Conservation (phyloP, 2,797 vertebrate species). For the Sebastes taczanowskii region DNA sequence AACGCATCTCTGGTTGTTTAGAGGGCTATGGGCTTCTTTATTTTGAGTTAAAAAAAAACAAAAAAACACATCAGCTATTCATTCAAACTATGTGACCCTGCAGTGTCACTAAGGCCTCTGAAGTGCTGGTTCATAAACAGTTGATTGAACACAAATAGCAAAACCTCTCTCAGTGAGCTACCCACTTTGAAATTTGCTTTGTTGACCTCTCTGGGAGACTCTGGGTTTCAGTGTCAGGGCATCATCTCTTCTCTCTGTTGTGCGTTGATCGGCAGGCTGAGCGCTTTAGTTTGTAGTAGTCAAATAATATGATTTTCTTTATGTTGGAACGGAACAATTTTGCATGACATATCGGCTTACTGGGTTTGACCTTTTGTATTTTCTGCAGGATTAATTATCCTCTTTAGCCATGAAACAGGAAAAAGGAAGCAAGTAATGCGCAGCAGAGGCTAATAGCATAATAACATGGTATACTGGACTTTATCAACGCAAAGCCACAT, state of each 20-base stretch:
- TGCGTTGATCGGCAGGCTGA: not conserved
- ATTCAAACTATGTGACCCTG: constrained; percentile 40
- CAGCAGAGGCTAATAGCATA: not conserved
- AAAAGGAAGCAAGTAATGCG: not conserved
- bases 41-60: not conserved
- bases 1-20: constrained; percentile 47
- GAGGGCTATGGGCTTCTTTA: constrained; percentile 25
- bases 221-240: not conserved
- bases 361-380: not conserved
- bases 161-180: constrained; percentile 17
- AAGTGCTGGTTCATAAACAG: constrained; percentile 31
- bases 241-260: not conserved
- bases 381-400: not conserved
- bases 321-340: not conserved
- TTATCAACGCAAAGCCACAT: not conserved
- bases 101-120: constrained; percentile 33
- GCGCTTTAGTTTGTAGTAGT: not conserved
- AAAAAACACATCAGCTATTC: constrained; percentile 10
- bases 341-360: not conserved
- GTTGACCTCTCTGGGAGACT: not conserved
- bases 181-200: constrained; percentile 21
- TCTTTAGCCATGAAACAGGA: not conserved
- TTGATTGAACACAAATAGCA: constrained; percentile 49
- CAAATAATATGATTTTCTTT: not conserved
- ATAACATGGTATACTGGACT: not conserved